phyloP scores from a whole-genome alignment of 2,113 vertebrate genomes.

The Prionailurus viverrinus region DNA sequence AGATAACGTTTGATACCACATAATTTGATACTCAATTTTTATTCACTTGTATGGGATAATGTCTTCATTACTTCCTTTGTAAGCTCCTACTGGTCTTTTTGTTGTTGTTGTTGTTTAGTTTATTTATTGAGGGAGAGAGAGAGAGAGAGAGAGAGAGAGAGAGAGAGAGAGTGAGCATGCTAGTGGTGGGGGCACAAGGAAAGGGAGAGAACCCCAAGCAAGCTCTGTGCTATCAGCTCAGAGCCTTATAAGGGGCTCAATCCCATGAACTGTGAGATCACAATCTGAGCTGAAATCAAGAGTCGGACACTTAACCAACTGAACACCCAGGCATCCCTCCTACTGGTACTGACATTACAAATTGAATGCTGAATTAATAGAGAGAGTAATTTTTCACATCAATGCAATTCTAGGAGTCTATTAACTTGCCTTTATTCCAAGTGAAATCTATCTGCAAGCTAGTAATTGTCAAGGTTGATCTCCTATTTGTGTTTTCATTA shows the following conservation, averaged over 20 bases:
- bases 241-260: too few species aligned
- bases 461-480: neutral
- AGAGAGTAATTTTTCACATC: neutral
- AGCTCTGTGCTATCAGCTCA: too few species aligned
- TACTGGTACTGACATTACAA: neutral
- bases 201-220: too few species aligned
- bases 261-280: too few species aligned
- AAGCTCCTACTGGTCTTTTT: neutral
- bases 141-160: too few species aligned
- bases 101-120: too few species aligned
- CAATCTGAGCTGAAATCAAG: too few species aligned
- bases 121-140: too few species aligned
- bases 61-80: neutral
- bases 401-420: neutral
- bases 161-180: too few species aligned
- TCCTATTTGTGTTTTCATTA: slow-evolving; percentile 46
- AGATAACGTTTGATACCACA: neutral
- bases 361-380: neutral
- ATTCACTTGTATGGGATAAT: neutral
- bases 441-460: slow-evolving; percentile 18
- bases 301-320: too few species aligned
- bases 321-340: neutral
- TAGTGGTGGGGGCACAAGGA: too few species aligned
- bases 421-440: neutral
- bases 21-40: slow-evolving; percentile 27